Evolutionary conservation across 1,140 invertebrate genomes (phyloP).

Genomic region (Drosophila eugracilis): DNA sequence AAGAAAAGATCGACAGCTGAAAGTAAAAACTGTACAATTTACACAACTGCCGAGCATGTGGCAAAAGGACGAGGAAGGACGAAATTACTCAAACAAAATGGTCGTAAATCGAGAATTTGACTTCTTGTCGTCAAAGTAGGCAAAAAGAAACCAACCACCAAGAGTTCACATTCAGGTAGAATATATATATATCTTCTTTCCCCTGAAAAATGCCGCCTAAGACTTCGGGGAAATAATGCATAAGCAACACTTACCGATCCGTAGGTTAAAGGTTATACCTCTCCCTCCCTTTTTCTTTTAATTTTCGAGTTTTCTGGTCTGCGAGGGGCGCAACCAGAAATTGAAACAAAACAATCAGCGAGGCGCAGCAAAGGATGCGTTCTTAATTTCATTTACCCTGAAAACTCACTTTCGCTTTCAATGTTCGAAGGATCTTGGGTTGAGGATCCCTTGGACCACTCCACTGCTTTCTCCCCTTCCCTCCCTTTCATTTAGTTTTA

Average conservation of each 20-base stretch:
- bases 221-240: constrained; percentile 55
- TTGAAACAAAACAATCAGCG: constrained; percentile 81
- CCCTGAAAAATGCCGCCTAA: constrained; percentile 59
- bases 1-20: constrained; percentile 55
- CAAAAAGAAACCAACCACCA: constrained; percentile 72
- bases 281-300: neutral
- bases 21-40: constrained; percentile 81
- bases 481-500: constrained; percentile 1
- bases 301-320: constrained; percentile 27
- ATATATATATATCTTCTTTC: constrained; percentile 34
- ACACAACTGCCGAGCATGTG: constrained; percentile 71
- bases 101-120: constrained; percentile 84
- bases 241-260: constrained; percentile 24
- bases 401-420: constrained; percentile 76
- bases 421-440: neutral
- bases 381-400: constrained; percentile 77
- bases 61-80: constrained; percentile 33
- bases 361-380: constrained; percentile 77
- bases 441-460: neutral
- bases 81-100: constrained; percentile 84
- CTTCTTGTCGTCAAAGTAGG: constrained; percentile 83
- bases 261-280: constrained; percentile 30
- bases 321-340: constrained; percentile 66
- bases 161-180: constrained; percentile 64
- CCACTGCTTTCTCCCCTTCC: too few relatives aligned